These are phyloP conservation scores for Auanema freiburgensis DNA, from an alignment of 2,888 invertebrate genomes.

Conservation along the genomic window DNA sequence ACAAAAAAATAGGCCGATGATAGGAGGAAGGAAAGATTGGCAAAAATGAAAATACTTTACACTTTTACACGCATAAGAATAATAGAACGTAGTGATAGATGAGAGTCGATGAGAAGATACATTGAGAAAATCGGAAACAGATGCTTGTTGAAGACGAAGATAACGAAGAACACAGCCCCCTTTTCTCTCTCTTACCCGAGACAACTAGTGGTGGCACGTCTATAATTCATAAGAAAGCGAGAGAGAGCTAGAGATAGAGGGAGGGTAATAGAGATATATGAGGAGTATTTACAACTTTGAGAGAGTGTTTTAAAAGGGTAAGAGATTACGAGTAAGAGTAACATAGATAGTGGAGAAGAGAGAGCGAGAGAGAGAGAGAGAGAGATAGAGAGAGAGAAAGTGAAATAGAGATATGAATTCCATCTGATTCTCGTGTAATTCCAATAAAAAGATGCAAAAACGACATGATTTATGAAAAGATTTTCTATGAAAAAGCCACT, in stretches of 20 bases:
- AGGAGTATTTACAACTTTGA: not conserved
- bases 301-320: too few species aligned
- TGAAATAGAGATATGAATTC: conserved; percentile 1
- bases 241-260: not conserved
- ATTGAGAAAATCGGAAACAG: too few species aligned
- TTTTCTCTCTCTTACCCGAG: not conserved
- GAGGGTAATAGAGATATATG: conserved; percentile 1
- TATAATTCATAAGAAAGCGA: conserved; percentile 3
- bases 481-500: not conserved
- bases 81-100: too few species aligned
- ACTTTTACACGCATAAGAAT: too few species aligned
- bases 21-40: too few species aligned
- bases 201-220: not conserved
- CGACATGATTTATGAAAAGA: conserved; percentile 4
- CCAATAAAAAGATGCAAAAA: conserved; percentile 1
- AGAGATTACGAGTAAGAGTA: not conserved
- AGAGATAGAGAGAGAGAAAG: not conserved
- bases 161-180: too few species aligned
- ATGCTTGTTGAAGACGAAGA: too few species aligned
- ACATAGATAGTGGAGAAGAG: conserved; percentile 3
- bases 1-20: not conserved
- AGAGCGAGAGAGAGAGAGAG: conserved; percentile 6
- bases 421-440: too few species aligned
- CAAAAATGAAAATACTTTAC: too few species aligned
- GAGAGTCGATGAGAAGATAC: too few species aligned